Percentiles rank a stretch among this genome's conserved stretches.
Evolutionary conservation across 1,140 invertebrate genomes (phyloP).

Genomic region (Reticulitermes speratus): DNA sequence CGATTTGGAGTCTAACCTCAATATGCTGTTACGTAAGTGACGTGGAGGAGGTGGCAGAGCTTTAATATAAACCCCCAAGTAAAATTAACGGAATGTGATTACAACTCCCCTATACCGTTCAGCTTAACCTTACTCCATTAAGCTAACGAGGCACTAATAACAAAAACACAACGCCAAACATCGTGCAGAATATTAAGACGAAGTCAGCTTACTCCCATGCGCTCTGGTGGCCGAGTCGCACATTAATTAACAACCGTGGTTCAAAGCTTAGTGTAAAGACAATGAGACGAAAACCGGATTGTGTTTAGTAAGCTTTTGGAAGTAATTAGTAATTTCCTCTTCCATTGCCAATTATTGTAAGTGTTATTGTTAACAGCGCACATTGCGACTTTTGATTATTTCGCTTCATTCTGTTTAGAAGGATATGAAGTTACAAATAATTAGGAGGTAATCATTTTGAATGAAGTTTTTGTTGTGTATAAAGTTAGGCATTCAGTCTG

Average conservation of each 20-base stretch:
- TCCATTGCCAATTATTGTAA: not conserved
- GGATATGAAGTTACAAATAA: not conserved
- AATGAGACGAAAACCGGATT: not conserved
- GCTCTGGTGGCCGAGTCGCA: slow-evolving; percentile 7
- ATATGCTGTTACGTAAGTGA: not conserved
- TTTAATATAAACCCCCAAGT: not conserved
- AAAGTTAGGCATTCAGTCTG: too few relatives aligned
- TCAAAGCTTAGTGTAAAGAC: not conserved
- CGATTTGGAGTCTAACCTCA: not conserved
- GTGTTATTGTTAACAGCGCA: not conserved
- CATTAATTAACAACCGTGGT: not conserved
- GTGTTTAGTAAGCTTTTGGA: not conserved
- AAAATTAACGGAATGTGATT: slow-evolving; percentile 10
- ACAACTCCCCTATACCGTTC: not conserved
- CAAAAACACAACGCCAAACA: not conserved
- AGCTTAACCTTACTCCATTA: slow-evolving; percentile 6
- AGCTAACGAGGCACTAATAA: slow-evolving; percentile 4
- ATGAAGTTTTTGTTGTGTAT: too few relatives aligned
- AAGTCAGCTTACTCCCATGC: not conserved
- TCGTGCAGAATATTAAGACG: not conserved
- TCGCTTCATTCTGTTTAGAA: not conserved
- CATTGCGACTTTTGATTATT: not conserved
- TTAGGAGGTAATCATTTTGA: not conserved
- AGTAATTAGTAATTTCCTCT: not conserved
- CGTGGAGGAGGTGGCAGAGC: not conserved